Percentiles rank a stretch among this genome's conserved stretches.
These are phyloP conservation scores for Equus quagga DNA, from an alignment of 2,113 vertebrate genomes.

Conservation along the genomic window DNA sequence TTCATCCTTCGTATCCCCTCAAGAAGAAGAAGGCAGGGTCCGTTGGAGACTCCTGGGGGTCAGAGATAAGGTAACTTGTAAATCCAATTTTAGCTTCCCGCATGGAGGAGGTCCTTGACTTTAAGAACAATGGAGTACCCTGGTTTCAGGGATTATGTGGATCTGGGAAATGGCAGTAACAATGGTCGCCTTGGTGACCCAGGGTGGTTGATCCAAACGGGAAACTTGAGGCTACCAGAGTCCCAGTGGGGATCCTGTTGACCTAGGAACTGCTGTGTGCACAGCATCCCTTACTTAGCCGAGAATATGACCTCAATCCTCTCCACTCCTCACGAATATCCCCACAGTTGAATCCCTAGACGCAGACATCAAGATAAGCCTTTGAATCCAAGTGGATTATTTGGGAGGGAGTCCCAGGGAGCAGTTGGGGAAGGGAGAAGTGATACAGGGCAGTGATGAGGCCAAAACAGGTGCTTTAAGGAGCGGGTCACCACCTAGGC, in stretches of 20 bases:
- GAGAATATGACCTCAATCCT: rapidly evolving
- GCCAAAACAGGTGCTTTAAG: neutral
- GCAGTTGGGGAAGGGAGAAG: too few species aligned
- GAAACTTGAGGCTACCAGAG: neutral
- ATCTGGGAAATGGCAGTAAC: neutral
- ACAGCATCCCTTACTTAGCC: neutral
- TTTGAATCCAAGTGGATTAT: neutral
- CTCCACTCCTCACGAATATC: rapidly evolving
- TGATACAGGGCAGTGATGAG: neutral
- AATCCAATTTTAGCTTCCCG: neutral
- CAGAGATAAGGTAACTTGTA: neutral
- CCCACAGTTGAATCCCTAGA: neutral
- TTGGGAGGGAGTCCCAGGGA: neutral
- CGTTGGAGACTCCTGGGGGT: neutral
- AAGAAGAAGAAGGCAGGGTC: neutral
- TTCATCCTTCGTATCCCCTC: neutral
- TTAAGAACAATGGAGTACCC: neutral
- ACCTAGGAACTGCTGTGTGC: neutral
- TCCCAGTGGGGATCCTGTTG: rapidly evolving
- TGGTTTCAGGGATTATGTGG: neutral
- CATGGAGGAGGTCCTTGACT: neutral
- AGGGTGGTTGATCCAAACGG: neutral
- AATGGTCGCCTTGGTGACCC: neutral
- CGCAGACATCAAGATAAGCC: neutral
- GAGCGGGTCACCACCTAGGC: neutral